Evolutionary conservation across 2,113 vertebrate genomes (phyloP), one percentile per base, ranked within the genome.

Genomic region (Macrotus californicus): DNA sequence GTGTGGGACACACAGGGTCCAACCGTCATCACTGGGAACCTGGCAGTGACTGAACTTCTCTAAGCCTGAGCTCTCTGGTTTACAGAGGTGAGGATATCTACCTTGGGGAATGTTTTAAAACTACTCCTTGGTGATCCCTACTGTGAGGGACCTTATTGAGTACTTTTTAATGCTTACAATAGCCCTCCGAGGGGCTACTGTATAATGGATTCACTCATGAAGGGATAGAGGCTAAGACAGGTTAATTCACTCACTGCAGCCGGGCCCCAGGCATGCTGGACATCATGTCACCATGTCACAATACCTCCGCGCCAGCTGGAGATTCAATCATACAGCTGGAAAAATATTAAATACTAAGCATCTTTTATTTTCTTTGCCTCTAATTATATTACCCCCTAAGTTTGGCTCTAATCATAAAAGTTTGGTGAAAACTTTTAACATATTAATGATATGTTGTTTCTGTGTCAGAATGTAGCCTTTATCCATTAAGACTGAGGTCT

Each of bases 331-430:
- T 31, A 2, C 75, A 31, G 22, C 5, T 41, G 15, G 43, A 46
- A 31, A 13, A 43, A 73, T 16, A n/a, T 16, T 15, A 66, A 66
- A 69, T 36, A 75, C 29, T 46, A 66, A 54, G 24, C 14, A 46
- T 72, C n/a, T 91, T 96, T 87, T 41, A 36, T 94, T 72, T 87
- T 41, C 41, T 94, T 72, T 36, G 43, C 0, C 69, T 86, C 31
- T 48, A 46, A 69, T 91, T 77, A 54, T 4, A 89, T 22, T n/a
- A 52, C 48, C 26, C 29, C 14, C 31, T 91, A 77, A 84, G 81
- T 85, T 39, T 77, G 59, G 7, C 73, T 52, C 21, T 70, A 90
- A 84, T 84, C 41, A 67, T 24, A 66, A 69, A 93, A 91, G 36
- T 26, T 7, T 43, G 26, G 12, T 36, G 87, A 96, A 39, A 8